A percentile compares a stretch with the other conserved stretches of the same genome.
These are phyloP conservation scores for Brachyrhaphis roseni DNA, from an alignment of 2,797 vertebrate genomes.

Conservation along the genomic window DNA sequence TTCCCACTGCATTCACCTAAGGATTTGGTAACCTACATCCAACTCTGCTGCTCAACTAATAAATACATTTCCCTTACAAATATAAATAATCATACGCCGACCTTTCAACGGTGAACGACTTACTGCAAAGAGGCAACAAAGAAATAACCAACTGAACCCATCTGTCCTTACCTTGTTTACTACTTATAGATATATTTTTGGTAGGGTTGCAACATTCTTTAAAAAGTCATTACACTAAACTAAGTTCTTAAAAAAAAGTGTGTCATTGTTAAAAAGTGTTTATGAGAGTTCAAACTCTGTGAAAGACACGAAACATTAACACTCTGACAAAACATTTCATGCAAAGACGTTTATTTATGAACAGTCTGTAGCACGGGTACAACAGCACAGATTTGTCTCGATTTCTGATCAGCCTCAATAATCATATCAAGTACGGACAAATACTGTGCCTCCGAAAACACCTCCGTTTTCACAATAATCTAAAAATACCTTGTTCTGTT, in stretches of 20 bases:
- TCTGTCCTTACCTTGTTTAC: background rate
- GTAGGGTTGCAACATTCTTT: background rate
- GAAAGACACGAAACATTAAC: background rate
- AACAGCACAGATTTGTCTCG: slow-evolving; percentile 77
- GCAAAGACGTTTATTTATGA: slow-evolving; percentile 86
- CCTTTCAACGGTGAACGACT: background rate
- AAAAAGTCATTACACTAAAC: background rate
- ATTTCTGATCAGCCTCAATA: slow-evolving; percentile 71
- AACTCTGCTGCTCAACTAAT: background rate
- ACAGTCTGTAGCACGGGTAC: slow-evolving; percentile 80
- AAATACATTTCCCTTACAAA: background rate
- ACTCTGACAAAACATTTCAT: slow-evolving; percentile 67
- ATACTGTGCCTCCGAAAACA: slow-evolving; percentile 75
- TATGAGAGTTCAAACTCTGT: background rate
- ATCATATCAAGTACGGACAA: slow-evolving; percentile 74
- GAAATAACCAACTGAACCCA: background rate
- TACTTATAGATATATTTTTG: background rate
- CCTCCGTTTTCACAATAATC: slow-evolving; percentile 81
- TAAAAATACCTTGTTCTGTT: slow-evolving; percentile 85
- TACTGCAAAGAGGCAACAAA: background rate
- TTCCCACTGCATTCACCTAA: background rate
- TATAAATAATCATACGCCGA: background rate
- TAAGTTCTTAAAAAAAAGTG: background rate
- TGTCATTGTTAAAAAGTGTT: background rate
- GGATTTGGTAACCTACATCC: background rate